A percentile compares a stretch with the other conserved stretches of the same genome.
Conservation (phyloP, 2,113 vertebrate species). For the Vulpes lagopus region DNA sequence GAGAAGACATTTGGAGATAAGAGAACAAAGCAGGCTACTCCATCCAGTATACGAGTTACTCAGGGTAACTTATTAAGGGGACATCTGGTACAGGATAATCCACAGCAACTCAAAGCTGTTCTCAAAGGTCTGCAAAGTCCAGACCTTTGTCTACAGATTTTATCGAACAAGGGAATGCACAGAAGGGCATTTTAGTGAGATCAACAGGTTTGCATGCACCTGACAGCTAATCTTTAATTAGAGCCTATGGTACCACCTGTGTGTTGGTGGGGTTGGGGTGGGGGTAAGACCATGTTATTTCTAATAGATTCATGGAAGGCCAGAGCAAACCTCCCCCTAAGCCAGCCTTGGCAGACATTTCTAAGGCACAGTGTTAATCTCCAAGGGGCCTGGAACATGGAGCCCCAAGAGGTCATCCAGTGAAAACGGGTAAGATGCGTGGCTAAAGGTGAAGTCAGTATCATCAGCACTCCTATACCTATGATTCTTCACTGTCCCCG, state of each 20-base stretch:
- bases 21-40: background rate
- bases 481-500: background rate
- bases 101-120: background rate
- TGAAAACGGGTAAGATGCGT: background rate
- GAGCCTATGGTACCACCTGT: background rate
- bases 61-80: background rate
- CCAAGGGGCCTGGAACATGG: background rate
- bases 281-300: background rate
- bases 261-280: background rate
- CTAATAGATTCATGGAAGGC: background rate
- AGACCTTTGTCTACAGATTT: background rate
- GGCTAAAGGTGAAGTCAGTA: background rate
- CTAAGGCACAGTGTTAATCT: background rate
- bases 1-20: background rate
- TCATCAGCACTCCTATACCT: background rate
- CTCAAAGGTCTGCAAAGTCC: background rate
- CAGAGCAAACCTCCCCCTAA: background rate
- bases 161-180: background rate
- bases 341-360: background rate
- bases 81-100: background rate
- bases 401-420: background rate
- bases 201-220: background rate
- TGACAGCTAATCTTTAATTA: background rate
- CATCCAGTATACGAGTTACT: background rate
- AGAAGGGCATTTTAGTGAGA: background rate